Evolutionary conservation across 2,113 vertebrate species (phyloP), one percentile per base, ranked within the genome.

Genomic region (Motacilla tschutschensis): DNA sequence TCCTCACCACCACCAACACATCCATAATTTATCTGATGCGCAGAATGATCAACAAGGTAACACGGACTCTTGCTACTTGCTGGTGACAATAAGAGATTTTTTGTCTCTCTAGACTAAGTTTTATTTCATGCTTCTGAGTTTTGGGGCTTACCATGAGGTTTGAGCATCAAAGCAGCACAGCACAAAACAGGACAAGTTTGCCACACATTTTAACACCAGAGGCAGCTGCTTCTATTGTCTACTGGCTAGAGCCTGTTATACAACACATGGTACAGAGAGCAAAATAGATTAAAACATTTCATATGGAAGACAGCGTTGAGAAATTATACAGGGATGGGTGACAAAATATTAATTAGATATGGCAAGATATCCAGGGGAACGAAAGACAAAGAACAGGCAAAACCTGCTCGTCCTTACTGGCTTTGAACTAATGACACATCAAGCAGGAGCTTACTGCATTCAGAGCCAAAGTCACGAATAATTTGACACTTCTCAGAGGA

Each of bases 311-410:
- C 72, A 87, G 85, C 59, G 77, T 8, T 22, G 80, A 83, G 80
- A 60, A 93, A 69, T 88, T 79, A 75, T 3, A 84, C 35, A 82
- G 90, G 38, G 71, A 58, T 76, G 73, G 74, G 41, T 91, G 85
- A 84, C 66, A 86, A 91, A 90, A 87, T 91, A 82, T 89, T 93
- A 87, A 94, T 95, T 91, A 89, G 88, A 80, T 92, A 46, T 59
- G 80, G 79, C 73, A 87, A 92, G 90, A 33, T 58, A 91, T 84
- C 46, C 83, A 46, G 46, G 38, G 47, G 55, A 86, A 91, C 75
- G 74, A 71, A 90, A 88, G 64, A 80, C 54, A 92, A 78, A 92
- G 63, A 83, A 73, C 36, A 76, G 50, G 74, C 36, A 89, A 80
- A 92, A 92, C 41, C 62, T 82, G 78, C 36, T 70, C 0, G 2